Base-by-base conservation (phyloP, 2,797 vertebrate species). In the Poeciliopsis turneri region DNA sequence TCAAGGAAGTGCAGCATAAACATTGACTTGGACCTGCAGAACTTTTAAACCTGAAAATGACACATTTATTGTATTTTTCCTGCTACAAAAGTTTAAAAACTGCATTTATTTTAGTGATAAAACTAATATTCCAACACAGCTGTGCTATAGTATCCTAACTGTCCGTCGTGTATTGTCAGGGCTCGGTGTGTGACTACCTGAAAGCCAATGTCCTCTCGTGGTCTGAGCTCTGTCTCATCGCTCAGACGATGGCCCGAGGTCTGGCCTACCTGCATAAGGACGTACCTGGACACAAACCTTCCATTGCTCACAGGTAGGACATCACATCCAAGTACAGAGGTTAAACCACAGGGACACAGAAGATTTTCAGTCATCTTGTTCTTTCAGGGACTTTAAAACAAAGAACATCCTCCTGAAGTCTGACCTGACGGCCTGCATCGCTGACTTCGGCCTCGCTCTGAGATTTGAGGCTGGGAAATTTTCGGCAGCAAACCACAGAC, bases 391-490 rank as follows among this genome's bases (percentile, higher is more conserved):
- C 93, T 98, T 99, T 85, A 99, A 99, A 93, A 99, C 97, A 90
- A 99, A 99, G 96, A 99, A 99, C 0, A 96, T 99, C 77, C 94
- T 99, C 83, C 82, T 99, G 94, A 99, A 99, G 95, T 97, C 86
- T 55, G 97, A 98, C 84, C 95, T 99, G 87, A 97, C 97, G 0
- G 98, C 96, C 83, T 98, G 98, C 85, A 95, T 99, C 68, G 98
- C 97, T 69, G 98, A 99, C 93, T 99, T 99, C 1, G 98, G 98
- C 72, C 96, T 99, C 49, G 98, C 98, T 0, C 95, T 99, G 84
- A 97, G 97, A 93, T 99, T 99, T 81, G 98, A 99, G 90, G 97
- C 98, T 51, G 98, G 98, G 5, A 98, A 98, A 88, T 98, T 97
- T 78, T 97, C 97, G 46, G 98, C 97, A 41, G 98, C 98, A 81